phyloP scores from a whole-genome alignment of 2,113 vertebrate genomes.

The Anas platyrhynchos region DNA sequence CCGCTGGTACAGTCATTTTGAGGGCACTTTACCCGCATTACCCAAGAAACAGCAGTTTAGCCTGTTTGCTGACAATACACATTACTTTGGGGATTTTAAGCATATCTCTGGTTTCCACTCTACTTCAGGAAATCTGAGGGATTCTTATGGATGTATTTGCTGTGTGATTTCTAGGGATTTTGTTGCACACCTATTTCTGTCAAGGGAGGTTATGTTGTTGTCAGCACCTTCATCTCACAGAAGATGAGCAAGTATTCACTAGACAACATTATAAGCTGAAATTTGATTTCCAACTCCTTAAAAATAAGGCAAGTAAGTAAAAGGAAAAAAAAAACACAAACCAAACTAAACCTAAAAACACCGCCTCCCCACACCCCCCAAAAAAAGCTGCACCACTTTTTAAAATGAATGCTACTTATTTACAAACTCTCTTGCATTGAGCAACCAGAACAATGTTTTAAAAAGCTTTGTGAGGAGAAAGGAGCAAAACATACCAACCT shows the following conservation, averaged over 20 bases:
- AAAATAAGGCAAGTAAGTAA: neutral
- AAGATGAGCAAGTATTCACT: neutral
- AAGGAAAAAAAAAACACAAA: neutral
- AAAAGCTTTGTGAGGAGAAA: neutral
- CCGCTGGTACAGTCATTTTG: neutral
- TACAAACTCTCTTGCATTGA: neutral
- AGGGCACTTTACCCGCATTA: neutral
- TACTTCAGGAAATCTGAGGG: neutral
- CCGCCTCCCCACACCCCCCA: too few species aligned
- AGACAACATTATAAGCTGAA: neutral
- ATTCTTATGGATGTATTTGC: slow-evolving; percentile 17
- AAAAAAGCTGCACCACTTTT: neutral
- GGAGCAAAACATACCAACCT: neutral
- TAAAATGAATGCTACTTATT: neutral
- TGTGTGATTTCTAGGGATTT: slow-evolving; percentile 10
- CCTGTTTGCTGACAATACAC: slow-evolving; percentile 29
- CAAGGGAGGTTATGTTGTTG: neutral
- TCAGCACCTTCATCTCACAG: neutral
- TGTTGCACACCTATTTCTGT: neutral
- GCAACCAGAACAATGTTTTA: neutral
- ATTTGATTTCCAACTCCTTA: neutral
- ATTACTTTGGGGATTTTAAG: slow-evolving; percentile 27
- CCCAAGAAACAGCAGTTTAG: neutral
- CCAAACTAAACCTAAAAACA: neutral
- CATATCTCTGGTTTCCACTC: neutral